phyloP scores from a whole-genome alignment of 2,888 invertebrate genomes.

The Drosophila quasianomalipes region DNA sequence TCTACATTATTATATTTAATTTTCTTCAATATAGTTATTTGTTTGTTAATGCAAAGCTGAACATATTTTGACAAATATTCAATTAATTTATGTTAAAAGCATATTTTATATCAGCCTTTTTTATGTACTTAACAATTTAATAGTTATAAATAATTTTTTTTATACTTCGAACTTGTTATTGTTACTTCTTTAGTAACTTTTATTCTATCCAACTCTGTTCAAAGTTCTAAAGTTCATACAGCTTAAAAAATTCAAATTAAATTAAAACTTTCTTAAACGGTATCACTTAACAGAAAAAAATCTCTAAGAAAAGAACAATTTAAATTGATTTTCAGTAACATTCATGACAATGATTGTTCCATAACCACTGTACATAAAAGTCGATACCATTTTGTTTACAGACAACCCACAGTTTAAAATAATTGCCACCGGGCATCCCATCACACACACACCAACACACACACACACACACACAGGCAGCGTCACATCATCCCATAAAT shows the following conservation, averaged over 20 bases:
- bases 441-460: background rate
- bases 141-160: background rate
- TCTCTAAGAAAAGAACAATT: background rate
- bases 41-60: background rate
- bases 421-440: conserved; percentile 62
- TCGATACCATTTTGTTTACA: conserved; percentile 47
- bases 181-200: background rate
- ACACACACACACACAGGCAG: background rate
- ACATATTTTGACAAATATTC: background rate
- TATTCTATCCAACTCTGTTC: background rate
- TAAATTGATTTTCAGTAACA: background rate
- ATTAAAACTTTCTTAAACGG: background rate
- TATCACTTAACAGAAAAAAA: background rate
- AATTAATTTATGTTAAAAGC: background rate
- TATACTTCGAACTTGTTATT: background rate
- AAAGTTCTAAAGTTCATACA: background rate
- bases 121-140: background rate
- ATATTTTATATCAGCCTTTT: fast-evolving
- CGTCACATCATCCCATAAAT: conserved; percentile 32
- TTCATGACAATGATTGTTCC: background rate
- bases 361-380: conserved; percentile 40
- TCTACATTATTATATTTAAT: background rate
- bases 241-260: background rate
- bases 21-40: background rate
- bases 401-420: conserved; percentile 73